Base-by-base conservation (phyloP, 2,888 invertebrate genomes). In the Pristionchus mayeri region DNA sequence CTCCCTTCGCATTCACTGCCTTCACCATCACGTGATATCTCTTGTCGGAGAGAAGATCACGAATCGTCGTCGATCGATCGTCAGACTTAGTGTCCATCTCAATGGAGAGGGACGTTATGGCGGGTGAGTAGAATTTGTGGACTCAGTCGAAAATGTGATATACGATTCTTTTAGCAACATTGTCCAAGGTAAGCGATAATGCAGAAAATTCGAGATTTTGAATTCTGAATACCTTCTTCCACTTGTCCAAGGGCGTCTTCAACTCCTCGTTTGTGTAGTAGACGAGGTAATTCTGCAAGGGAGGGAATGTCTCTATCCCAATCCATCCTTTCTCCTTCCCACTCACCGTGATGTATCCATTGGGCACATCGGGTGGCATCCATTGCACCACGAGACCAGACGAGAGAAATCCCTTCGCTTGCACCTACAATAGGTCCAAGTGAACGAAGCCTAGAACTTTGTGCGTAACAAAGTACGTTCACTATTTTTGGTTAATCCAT, bases 291-390 rank as follows among this genome's bases (percentile, higher is more conserved):
- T 50, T 54, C 85, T 86, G 85, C 0, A 85, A 78, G 98, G 98
- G 89, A 97, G 40, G n/a, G 94, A 34, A 91, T 86, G 40, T 44
- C 27, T 67, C 16, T 34, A n/a, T n/a, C n/a, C n/a, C n/a, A n/a
- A n/a, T n/a, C n/a, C n/a, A n/a, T n/a, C n/a, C n/a, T n/a, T n/a
- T n/a, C n/a, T n/a, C n/a, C n/a, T n/a, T n/a, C n/a, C n/a, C 11
- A 27, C 80, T 57, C 0, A 84, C 89, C 9, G 86, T 88, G 13
- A 99, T 97, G 95, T 97, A 96, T 90, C 98, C 98, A 93, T 98
- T 98, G 78, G 98, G 97, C 84, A 96, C 97, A 93, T 97, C 97
- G 27, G 98, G 98, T 93, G 97, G 97, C 91, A 97, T 96, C 99
- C 99, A 99, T 93, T 97, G 97, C 90, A 99, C 97, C 85, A 98